A percentile compares a stretch with the other conserved stretches of the same genome.
Conservation (phyloP, 1,140 invertebrate genomes). For the Orussus abietinus region DNA sequence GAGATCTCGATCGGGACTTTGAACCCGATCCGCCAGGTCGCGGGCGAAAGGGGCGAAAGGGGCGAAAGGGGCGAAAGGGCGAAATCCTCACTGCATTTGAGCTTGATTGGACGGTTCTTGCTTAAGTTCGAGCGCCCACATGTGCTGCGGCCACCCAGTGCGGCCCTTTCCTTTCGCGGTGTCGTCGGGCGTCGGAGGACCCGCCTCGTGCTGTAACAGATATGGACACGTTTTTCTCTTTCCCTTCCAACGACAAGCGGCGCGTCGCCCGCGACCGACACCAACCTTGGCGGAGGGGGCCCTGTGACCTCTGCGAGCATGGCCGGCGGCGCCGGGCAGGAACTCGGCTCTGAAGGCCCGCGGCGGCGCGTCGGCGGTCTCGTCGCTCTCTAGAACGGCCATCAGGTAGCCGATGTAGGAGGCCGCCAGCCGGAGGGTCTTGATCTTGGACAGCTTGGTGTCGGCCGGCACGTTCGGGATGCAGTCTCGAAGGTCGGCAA, state of each 20-base stretch:
- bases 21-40: too few relatives aligned
- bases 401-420: slow-evolving; percentile 90
- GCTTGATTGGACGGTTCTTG: slow-evolving; percentile 70
- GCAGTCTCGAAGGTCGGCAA: slow-evolving; percentile 84
- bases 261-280: too few relatives aligned
- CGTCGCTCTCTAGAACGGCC: slow-evolving; percentile 71
- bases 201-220: slow-evolving; percentile 43
- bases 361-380: slow-evolving; percentile 65
- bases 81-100: too few relatives aligned
- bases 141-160: slow-evolving; percentile 93
- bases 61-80: too few relatives aligned
- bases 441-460: slow-evolving; percentile 92
- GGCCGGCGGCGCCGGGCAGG: slow-evolving; percentile 54
- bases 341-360: slow-evolving; percentile 72
- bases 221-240: too few relatives aligned
- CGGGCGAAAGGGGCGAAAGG: too few relatives aligned
- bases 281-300: too few relatives aligned
- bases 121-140: slow-evolving; percentile 87
- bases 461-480: slow-evolving; percentile 95
- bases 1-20: too few relatives aligned
- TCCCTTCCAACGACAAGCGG: too few relatives aligned
- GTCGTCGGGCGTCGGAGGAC: slow-evolving; percentile 35
- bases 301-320: too few relatives aligned
- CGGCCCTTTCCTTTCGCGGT: slow-evolving; percentile 66
- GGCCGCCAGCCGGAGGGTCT: slow-evolving; percentile 84